These are phyloP conservation scores for Entomobrya proxima DNA, from an alignment of 2,888 invertebrate genomes.

Conservation along the genomic window DNA sequence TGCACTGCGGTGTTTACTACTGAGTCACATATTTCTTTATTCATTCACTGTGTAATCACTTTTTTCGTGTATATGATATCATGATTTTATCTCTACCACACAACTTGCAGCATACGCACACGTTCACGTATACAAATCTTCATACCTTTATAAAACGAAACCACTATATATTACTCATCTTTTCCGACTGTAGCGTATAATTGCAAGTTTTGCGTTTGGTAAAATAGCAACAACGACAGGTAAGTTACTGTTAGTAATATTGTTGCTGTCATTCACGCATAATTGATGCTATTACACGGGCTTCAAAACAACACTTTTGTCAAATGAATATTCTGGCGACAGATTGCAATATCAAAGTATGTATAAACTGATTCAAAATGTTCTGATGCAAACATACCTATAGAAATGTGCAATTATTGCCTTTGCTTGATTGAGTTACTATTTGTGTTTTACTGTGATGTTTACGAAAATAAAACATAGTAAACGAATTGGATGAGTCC, in stretches of 20 bases:
- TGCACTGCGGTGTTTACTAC: background rate
- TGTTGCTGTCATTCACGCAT: background rate
- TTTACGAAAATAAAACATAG: too few relatives aligned
- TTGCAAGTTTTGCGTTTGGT: too few relatives aligned
- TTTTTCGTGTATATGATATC: background rate
- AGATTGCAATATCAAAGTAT: background rate
- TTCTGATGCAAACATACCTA: background rate
- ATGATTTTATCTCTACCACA: background rate
- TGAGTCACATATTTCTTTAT: background rate
- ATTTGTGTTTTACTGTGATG: too few relatives aligned
- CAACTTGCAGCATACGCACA: background rate
- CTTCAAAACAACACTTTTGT: background rate
- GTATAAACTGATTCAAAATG: background rate
- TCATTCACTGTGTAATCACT: constrained; percentile 13
- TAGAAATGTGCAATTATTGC: too few relatives aligned
- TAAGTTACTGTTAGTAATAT: too few relatives aligned
- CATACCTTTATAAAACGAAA: too few relatives aligned
- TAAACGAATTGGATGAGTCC: too few relatives aligned
- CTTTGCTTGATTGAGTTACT: too few relatives aligned
- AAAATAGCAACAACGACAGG: too few relatives aligned
- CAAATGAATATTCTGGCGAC: background rate
- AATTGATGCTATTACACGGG: background rate
- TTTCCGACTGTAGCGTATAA: too few relatives aligned
- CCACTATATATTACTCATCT: too few relatives aligned
- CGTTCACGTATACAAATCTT: background rate